Percentiles rank a stretch among this genome's conserved stretches.
Conservation (phyloP, 2,888 invertebrate genomes). For the Hofmannophila pseudospretella region DNA sequence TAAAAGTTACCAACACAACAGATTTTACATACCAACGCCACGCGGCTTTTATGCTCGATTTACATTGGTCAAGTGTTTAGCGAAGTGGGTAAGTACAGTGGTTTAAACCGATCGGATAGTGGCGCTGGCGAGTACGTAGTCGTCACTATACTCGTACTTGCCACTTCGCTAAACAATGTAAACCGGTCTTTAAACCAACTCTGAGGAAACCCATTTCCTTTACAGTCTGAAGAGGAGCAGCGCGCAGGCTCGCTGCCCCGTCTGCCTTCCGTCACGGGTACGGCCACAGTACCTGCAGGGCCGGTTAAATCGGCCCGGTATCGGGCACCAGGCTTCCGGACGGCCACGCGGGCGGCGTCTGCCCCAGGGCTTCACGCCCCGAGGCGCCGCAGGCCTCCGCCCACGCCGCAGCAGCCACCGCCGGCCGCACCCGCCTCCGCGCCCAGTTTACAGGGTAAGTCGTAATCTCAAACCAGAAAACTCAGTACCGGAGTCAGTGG, state of each 20-base stretch:
- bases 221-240: slow-evolving; percentile 75
- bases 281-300: slow-evolving; percentile 74
- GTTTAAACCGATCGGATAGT: no score
- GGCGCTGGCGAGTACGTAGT: no score
- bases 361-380: slow-evolving; percentile 86
- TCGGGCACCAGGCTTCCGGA: slow-evolving; percentile 88
- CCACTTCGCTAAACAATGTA: no score
- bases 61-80: no score
- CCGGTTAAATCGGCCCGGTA: slow-evolving; percentile 92
- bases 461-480: neutral
- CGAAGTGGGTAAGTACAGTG: no score
- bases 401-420: slow-evolving; percentile 54
- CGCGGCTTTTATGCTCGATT: no score
- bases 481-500: no score
- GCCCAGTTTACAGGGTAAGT: slow-evolving; percentile 80
- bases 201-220: no score
- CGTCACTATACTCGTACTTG: no score
- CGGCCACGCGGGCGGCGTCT: slow-evolving; percentile 86
- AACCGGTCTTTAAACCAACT: no score
- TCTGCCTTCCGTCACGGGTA: slow-evolving; percentile 74
- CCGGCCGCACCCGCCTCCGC: slow-evolving; percentile 65
- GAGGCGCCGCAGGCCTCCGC: slow-evolving; percentile 75
- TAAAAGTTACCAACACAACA: no score
- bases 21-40: no score
- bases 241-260: slow-evolving; percentile 88